phyloP scores from a whole-genome alignment of 2,113 vertebrate genomes.

The Alces alces region DNA sequence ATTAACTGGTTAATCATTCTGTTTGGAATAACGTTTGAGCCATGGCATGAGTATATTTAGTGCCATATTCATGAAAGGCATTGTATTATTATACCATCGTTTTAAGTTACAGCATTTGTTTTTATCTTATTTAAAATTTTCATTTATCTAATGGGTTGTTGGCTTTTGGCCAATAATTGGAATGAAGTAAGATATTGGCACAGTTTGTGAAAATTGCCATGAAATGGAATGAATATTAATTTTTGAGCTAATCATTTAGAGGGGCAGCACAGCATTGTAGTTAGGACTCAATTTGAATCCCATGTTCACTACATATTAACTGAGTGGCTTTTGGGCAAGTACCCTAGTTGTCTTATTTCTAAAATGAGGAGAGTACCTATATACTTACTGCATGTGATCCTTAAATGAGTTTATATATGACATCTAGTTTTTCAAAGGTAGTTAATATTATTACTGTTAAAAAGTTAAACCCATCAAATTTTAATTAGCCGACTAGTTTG shows the following conservation, averaged over 20 bases:
- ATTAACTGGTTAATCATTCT: background rate
- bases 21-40: slow-evolving; percentile 10
- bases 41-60: background rate
- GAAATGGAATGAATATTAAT: background rate
- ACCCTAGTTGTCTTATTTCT: background rate
- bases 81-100: background rate
- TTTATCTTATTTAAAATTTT: slow-evolving; percentile 29
- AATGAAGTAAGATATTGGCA: background rate
- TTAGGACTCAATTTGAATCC: background rate
- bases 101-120: slow-evolving; percentile 22
- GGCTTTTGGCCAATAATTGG: background rate
- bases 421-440: background rate
- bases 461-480: background rate
- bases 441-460: background rate
- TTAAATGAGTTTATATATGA: background rate
- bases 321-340: background rate
- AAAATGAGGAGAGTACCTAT: background rate
- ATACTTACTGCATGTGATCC: background rate
- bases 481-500: background rate
- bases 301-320: background rate
- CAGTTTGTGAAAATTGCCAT: background rate
- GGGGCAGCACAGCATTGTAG: background rate
- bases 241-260: background rate
- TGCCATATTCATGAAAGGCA: background rate
- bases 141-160: background rate